Base-by-base conservation (phyloP, 2,888 invertebrate species). In the Orchestes rusci region DNA sequence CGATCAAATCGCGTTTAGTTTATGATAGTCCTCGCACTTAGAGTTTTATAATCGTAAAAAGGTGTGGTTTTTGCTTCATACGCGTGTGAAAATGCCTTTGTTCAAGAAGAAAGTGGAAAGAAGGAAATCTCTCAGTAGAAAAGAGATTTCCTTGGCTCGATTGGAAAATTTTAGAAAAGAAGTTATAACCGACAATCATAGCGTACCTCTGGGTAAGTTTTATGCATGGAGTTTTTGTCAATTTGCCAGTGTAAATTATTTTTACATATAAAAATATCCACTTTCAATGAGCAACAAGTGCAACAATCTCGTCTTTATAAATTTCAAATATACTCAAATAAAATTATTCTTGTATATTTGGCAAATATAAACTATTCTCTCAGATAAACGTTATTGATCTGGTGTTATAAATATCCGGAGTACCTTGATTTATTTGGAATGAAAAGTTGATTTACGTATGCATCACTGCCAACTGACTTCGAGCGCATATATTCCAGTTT, bases 121-220 rank as follows among this genome's bases (percentile, higher is more conserved):
- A 36, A 52, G 53, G 40, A 61, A 59, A 41, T 58, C 60, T n/a
- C 46, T 65, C 64, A 60, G 64, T 67, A 32, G 74, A 68, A 61
- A 67, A 53, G 61, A 75, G 67, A 48, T 70, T 23, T 65, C 64
- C 38, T 48, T 61, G 37, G 62, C 59, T 10, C 53, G 76, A n/a
- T 60, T 79, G 32, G 70, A 68, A 53, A 67, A 73, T 52, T 67
- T 79, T 50, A 73, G 75, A 57, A 72, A 70, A 56, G 78, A 79
- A 62, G 75, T 78, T 50, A 68, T 73, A 41, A 77, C 77, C 1
- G 73, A 77, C 42, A 54, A 67, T 38, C 78, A 78, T 54, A 64
- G 72, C 15, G 68, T 76, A 41, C 65, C 74, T 29, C 45, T 67
- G 12, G 53, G 62, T 63, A 53, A 58, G 61, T 41, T 33, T 2